Base-by-base conservation (phyloP, 2,888 invertebrate genomes). In the Drosophila birchii region DNA sequence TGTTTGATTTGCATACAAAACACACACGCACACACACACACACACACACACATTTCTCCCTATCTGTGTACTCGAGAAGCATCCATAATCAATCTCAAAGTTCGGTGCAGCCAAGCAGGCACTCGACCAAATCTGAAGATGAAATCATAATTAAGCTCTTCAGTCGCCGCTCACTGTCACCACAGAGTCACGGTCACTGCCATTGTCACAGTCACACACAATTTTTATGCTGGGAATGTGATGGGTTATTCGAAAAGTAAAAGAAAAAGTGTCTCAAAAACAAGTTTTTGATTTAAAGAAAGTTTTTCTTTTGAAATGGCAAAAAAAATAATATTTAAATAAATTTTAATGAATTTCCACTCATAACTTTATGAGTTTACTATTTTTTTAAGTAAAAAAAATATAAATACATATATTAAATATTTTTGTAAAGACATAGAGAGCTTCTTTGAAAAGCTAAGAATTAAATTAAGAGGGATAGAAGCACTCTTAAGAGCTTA, bases 1-100 rank as follows among this genome's bases (percentile, higher is more conserved):
- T 74, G 74, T 69, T 76, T 74, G 74, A 74, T 74, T 76, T 66
- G 74, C 75, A 76, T 69, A 57, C 58, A 51, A 47, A 39, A 49
- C 58, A 51, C 39, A 62, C 38, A 51, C 58, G 54, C 38, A 54
- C n/a, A 41, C 41, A 11, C n/a, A 9, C 32, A 32, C 67, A 47
- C 51, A 51, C 51, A 36, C 69, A 32, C 67, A 47, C 51, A 51
- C 51, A 36, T 58, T 43, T 57, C 43, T 34, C 44, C 32, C 69
- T 59, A 49, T 55, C 38, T 59, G 55, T 68, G 63, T 61, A 70
- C 43, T 57, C 18, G 23, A 23, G 12, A 23, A 56, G 36, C 49
- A 59, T 63, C 57, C 63, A 38, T 43, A 58, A 53, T 56, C 56
- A 61, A 71, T 57, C 72, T 36, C 56, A 45, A 45, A 55, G 54